A percentile compares a stretch with the other conserved stretches of the same genome.
phyloP scores from a whole-genome alignment of 1,140 invertebrate species.

The Centruroides vittatus region DNA sequence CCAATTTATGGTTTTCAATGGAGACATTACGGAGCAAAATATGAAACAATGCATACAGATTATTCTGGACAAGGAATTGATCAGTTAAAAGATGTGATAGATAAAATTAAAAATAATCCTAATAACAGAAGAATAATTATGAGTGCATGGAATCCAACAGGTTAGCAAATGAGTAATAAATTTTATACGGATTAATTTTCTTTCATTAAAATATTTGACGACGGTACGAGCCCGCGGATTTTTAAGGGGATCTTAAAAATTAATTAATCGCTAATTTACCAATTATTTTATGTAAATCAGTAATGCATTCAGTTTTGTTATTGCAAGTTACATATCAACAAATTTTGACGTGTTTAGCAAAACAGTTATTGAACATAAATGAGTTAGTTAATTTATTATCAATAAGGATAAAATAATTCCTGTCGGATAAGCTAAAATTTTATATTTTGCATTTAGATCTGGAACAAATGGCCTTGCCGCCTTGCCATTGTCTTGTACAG shows the following conservation, averaged over 20 bases:
- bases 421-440: too few species aligned
- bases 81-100: slow-evolving; percentile 68
- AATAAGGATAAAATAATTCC: too few species aligned
- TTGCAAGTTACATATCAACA: too few species aligned
- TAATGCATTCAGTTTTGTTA: neutral
- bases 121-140: slow-evolving; percentile 81
- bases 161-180: slow-evolving; percentile 29
- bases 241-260: too few species aligned
- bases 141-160: slow-evolving; percentile 84
- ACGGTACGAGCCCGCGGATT: too few species aligned
- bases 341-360: too few species aligned
- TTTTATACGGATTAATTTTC: neutral
- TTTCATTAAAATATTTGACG: neutral
- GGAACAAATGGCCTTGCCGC: slow-evolving; percentile 86
- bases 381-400: too few species aligned
- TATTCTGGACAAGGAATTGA: slow-evolving; percentile 68
- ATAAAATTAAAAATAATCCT: slow-evolving; percentile 70
- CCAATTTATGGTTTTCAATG: slow-evolving; percentile 99
- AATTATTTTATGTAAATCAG: neutral
- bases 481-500: slow-evolving; percentile 89
- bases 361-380: too few species aligned
- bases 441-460: slow-evolving; percentile 43
- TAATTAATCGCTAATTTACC: neutral
- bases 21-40: slow-evolving; percentile 94
- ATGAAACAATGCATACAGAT: slow-evolving; percentile 67